phyloP scores from a whole-genome alignment of 2,888 invertebrate genomes.

The Andrena trimmerana region DNA sequence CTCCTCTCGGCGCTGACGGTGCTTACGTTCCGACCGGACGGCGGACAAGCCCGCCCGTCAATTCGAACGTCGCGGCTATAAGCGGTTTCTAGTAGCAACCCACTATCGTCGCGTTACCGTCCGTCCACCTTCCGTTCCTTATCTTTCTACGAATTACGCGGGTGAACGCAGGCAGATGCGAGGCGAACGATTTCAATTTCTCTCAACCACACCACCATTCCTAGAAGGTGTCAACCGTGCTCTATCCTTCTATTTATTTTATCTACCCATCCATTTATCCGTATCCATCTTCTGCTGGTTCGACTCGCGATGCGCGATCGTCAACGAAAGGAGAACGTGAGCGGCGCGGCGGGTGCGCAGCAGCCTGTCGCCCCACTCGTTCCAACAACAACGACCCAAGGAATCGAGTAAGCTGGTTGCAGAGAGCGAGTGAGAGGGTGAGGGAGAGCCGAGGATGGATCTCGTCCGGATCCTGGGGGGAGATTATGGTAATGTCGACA shows the following conservation, averaged over 20 bases:
- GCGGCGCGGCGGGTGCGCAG: neutral
- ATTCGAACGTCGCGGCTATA: neutral
- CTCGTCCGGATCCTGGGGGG: slow-evolving; percentile 63
- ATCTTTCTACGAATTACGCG: slow-evolving; percentile 48
- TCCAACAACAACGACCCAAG: neutral
- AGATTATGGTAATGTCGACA: slow-evolving; percentile 82
- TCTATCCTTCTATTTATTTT: neutral
- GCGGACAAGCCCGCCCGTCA: neutral
- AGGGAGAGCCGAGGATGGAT: slow-evolving; percentile 38
- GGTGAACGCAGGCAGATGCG: slow-evolving; percentile 32
- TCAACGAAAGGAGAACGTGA: slow-evolving; percentile 35
- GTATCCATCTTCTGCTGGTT: neutral
- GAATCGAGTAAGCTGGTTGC: slow-evolving; percentile 12
- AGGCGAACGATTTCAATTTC: slow-evolving; percentile 23
- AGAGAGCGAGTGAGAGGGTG: slow-evolving; percentile 8
- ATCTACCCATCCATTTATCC: slow-evolving; percentile 3
- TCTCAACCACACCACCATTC: slow-evolving; percentile 13
- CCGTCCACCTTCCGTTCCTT: slow-evolving; percentile 11
- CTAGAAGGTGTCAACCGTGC: slow-evolving; percentile 27
- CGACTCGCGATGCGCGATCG: slow-evolving; percentile 2
- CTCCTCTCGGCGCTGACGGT: neutral
- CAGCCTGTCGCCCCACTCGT: too few relatives aligned
- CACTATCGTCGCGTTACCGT: neutral
- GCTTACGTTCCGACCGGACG: neutral
- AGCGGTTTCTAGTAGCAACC: neutral